These are phyloP conservation scores for Fistularia commersonii DNA, from an alignment of 2,797 vertebrate species.

Conservation along the genomic window DNA sequence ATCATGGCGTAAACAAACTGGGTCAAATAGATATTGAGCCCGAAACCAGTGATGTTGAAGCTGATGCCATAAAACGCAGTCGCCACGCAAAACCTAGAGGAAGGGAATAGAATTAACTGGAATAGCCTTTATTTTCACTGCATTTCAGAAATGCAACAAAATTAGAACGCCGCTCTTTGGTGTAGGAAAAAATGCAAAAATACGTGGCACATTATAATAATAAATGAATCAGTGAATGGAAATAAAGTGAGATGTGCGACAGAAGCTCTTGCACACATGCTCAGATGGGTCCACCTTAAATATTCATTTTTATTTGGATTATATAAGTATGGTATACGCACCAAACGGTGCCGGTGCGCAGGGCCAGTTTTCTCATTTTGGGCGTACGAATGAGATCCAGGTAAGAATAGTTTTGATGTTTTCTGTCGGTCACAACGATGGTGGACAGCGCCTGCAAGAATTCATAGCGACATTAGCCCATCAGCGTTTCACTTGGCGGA, in stretches of 20 bases:
- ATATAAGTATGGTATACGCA: constrained; percentile 50
- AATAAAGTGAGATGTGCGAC: no score
- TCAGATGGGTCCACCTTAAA: no score
- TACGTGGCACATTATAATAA: neutral
- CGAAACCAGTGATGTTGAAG: constrained; percentile 83
- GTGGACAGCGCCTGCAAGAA: constrained; percentile 71
- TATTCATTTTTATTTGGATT: neutral
- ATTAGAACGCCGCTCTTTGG: no score
- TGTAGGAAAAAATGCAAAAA: no score
- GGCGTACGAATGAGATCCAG: constrained; percentile 82
- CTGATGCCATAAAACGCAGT: constrained; percentile 83
- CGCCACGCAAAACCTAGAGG: constrained; percentile 83
- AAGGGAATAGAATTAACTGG: neutral
- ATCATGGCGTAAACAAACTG: constrained; percentile 81
- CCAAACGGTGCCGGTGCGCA: constrained; percentile 81
- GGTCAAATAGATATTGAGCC: constrained; percentile 81
- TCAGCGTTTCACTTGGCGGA: no score
- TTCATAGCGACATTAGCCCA: neutral
- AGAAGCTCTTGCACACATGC: no score
- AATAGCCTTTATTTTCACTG: neutral
- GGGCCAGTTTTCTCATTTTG: constrained; percentile 78
- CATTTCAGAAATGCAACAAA: no score
- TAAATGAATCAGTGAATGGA: neutral
- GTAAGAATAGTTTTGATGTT: constrained; percentile 72
- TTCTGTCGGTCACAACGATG: constrained; percentile 54